Percentiles rank a stretch among this genome's conserved stretches.
These are phyloP conservation scores for Acanthopleura granulata DNA, from an alignment of 2,888 invertebrate genomes.

Conservation along the genomic window DNA sequence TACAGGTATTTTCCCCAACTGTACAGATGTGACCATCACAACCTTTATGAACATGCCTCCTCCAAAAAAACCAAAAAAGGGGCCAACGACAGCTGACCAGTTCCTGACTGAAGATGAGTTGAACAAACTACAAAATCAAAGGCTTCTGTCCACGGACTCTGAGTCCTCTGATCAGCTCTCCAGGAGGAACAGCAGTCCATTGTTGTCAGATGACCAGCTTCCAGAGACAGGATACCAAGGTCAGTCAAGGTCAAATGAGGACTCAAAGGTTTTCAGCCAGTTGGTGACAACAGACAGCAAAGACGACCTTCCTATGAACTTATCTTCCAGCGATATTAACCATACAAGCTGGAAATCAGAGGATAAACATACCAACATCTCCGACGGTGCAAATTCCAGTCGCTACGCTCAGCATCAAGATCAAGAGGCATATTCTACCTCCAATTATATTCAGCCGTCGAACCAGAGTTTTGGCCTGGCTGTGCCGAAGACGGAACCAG, in stretches of 20 bases:
- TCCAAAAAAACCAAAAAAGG: constrained; percentile 63
- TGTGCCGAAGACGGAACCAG: neutral
- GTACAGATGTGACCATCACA: neutral
- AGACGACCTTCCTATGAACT: neutral
- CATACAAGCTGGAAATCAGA: neutral
- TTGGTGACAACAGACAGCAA: neutral
- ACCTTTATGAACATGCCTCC: constrained; percentile 52
- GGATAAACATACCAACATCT: neutral
- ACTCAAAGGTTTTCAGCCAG: neutral
- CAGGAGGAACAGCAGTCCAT: neutral
- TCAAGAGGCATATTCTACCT: neutral
- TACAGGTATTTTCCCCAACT: too few species aligned
- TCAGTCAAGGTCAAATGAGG: neutral
- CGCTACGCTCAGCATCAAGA: neutral
- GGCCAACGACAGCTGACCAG: constrained; percentile 58
- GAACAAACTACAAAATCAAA: neutral
- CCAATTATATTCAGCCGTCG: neutral
- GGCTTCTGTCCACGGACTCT: neutral
- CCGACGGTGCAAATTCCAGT: neutral
- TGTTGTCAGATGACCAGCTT: neutral
- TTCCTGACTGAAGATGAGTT: constrained; percentile 56
- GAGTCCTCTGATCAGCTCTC: constrained; percentile 1
- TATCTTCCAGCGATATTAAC: neutral
- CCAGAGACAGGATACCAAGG: neutral
- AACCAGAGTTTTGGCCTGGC: neutral